Percentiles rank a stretch among this genome's conserved stretches.
Conservation (phyloP, 2,888 invertebrate species). For the Drosophila barbarae region DNA sequence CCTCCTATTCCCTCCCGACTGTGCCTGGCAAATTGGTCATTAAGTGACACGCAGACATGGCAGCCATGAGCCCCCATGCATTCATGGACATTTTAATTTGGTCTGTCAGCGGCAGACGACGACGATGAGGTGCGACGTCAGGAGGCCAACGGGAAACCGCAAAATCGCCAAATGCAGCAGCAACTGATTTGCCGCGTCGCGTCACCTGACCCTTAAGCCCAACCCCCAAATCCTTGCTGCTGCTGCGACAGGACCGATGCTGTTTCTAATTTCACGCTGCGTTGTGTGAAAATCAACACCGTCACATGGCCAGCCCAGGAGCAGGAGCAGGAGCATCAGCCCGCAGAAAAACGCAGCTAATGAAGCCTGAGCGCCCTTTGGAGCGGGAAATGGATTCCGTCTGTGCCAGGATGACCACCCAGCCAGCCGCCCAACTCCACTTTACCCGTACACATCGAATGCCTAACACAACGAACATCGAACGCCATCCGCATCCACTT, state of each 20-base stretch:
- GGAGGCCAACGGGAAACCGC: slow-evolving; percentile 19
- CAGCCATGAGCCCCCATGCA: slow-evolving; percentile 14
- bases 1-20: background rate
- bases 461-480: slow-evolving; percentile 4
- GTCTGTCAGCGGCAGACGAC: slow-evolving; percentile 74
- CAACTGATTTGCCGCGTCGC: slow-evolving; percentile 38
- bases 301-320: slow-evolving; percentile 35
- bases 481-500: slow-evolving; percentile 25
- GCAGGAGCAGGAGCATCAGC: slow-evolving; percentile 21
- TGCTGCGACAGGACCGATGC: slow-evolving; percentile 47
- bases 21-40: slow-evolving; percentile 69
- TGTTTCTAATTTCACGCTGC: slow-evolving; percentile 75
- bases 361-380: slow-evolving; percentile 51
- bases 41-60: slow-evolving; percentile 56
- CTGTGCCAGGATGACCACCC: background rate
- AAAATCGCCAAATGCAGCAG: slow-evolving; percentile 40
- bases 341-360: slow-evolving; percentile 70
- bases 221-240: background rate
- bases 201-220: slow-evolving; percentile 57
- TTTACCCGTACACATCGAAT: slow-evolving; percentile 11
- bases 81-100: slow-evolving; percentile 73
- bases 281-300: slow-evolving; percentile 76
- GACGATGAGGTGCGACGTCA: slow-evolving; percentile 4
- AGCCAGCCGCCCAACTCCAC: slow-evolving; percentile 6
- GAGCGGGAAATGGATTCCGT: slow-evolving; percentile 11